These are phyloP conservation scores for Gadopsis marmoratus DNA, from an alignment of 2,797 vertebrate genomes.

Conservation along the genomic window DNA sequence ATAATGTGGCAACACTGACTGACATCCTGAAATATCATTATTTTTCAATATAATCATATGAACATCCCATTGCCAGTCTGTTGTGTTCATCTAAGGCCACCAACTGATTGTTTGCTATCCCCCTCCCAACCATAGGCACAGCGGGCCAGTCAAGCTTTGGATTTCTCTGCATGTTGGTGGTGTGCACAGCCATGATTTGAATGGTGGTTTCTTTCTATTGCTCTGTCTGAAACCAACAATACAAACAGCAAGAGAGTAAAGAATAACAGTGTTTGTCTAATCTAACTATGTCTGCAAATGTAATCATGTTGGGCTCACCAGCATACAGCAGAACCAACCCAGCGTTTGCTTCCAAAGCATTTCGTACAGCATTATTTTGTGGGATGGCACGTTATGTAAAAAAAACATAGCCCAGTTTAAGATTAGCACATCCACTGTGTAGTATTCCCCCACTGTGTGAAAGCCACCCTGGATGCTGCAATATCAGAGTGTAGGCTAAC, in stretches of 20 bases:
- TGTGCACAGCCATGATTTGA: neutral
- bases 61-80: neutral
- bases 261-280: too few species aligned
- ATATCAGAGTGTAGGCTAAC: neutral
- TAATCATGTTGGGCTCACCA: too few species aligned
- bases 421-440: too few species aligned
- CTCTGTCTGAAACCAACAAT: too few species aligned
- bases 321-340: too few species aligned
- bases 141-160: neutral
- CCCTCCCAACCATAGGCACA: neutral
- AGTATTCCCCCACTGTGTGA: too few species aligned
- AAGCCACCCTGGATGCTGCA: neutral
- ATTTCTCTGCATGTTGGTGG: constrained; percentile 4
- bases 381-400: neutral
- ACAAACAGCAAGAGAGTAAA: too few species aligned
- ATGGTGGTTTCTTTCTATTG: neutral
- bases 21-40: constrained; percentile 13
- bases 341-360: too few species aligned
- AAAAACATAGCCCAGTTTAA: too few species aligned
- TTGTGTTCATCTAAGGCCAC: neutral
- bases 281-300: too few species aligned
- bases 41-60: neutral
- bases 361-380: too few species aligned
- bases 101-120: neutral
- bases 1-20: neutral